phyloP scores from a whole-genome alignment of 1,140 invertebrate genomes.

The Drosophila baimaii region DNA sequence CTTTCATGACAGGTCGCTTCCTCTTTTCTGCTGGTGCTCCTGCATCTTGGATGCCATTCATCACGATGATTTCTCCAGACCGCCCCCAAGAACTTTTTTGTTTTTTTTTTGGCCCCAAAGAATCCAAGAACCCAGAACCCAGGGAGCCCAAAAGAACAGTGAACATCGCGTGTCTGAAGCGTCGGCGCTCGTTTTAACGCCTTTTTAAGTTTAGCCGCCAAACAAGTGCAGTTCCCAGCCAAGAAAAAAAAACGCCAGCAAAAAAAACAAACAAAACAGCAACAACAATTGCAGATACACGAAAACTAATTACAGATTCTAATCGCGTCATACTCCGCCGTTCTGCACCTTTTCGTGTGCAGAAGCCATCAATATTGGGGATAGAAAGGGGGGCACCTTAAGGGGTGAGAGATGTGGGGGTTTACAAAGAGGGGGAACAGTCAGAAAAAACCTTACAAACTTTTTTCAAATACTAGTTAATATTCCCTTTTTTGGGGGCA shows the following conservation, averaged over 20 bases:
- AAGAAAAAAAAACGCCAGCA: conserved; percentile 16
- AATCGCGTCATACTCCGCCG: conserved; percentile 78
- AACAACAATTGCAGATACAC: conserved; percentile 81
- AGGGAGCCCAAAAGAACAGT: conserved; percentile 2
- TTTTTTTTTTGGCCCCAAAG: conserved; percentile 1
- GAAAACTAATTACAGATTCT: conserved; percentile 84
- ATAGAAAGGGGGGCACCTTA: conserved; percentile 1
- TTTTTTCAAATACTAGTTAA: too few relatives aligned
- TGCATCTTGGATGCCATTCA: conserved; percentile 66
- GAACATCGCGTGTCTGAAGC: conserved; percentile 72
- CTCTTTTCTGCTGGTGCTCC: conserved; percentile 43
- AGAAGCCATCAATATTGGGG: conserved; percentile 76
- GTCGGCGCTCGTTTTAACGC: conserved; percentile 78
- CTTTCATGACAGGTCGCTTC: conserved; percentile 60
- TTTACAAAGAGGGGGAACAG: background rate
- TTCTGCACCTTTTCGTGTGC: conserved; percentile 65
- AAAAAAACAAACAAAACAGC: conserved; percentile 29
- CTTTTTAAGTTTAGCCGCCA: conserved; percentile 81
- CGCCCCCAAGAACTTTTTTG: conserved; percentile 36
- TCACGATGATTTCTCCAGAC: conserved; percentile 46
- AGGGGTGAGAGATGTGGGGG: background rate
- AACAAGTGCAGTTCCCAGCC: conserved; percentile 79
- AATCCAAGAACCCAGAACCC: background rate
- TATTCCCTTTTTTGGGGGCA: too few relatives aligned
- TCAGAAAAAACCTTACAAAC: too few relatives aligned